A percentile compares a stretch with the other conserved stretches of the same genome.
Evolutionary conservation across 2,797 vertebrate species (phyloP).

Genomic region (Antrozous pallidus): DNA sequence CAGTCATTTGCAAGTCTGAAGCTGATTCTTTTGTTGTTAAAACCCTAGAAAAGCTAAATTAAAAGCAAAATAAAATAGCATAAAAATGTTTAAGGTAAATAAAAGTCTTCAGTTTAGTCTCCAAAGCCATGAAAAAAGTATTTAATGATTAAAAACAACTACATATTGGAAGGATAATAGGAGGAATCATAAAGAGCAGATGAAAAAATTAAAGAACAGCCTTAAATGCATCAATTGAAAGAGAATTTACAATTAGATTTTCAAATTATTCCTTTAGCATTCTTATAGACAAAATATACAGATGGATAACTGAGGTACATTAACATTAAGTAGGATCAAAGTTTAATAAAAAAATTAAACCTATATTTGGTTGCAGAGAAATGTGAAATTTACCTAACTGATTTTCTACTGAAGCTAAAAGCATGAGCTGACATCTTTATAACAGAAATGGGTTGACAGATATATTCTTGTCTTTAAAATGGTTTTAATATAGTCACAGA

Average conservation of each 20-base stretch:
- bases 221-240: conserved; percentile 67
- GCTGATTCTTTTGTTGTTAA: conserved; percentile 39
- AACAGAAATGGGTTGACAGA: conserved; percentile 60
- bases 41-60: conserved; percentile 41
- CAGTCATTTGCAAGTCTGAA: conserved; percentile 57
- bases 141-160: conserved; percentile 41
- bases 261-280: not conserved
- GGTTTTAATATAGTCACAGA: conserved; percentile 76
- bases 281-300: conserved; percentile 46
- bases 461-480: conserved; percentile 57
- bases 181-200: conserved; percentile 28
- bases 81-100: conserved; percentile 51
- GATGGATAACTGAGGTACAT: not conserved
- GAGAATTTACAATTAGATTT: conserved; percentile 51
- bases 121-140: not conserved
- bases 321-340: conserved; percentile 61
- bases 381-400: not conserved
- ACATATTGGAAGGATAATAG: not conserved
- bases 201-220: conserved; percentile 54
- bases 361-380: conserved; percentile 6
- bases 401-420: conserved; percentile 56
- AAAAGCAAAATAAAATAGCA: conserved; percentile 37
- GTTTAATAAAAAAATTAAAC: conserved; percentile 53
- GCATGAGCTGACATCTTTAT: not conserved
- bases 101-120: conserved; percentile 30